A percentile compares a stretch with the other conserved stretches of the same genome.
Evolutionary conservation across 2,113 vertebrate species (phyloP).

Genomic region (Cebidichthys violaceus): DNA sequence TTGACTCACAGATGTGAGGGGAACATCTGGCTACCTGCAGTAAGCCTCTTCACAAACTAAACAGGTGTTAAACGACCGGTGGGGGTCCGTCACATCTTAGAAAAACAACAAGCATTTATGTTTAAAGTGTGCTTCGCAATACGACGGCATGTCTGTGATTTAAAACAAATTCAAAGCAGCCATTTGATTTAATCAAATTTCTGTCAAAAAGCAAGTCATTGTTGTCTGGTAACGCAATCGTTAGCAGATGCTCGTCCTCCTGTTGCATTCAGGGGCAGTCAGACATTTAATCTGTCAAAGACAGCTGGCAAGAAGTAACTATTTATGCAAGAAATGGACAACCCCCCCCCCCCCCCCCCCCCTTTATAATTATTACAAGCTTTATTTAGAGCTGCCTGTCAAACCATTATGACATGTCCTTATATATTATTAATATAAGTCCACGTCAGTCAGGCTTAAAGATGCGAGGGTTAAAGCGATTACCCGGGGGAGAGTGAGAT

Average conservation of each 20-base stretch:
- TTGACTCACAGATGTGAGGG: neutral
- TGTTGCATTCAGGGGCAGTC: neutral
- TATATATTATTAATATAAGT: too few species aligned
- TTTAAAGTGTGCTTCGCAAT: neutral
- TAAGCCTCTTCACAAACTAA: neutral
- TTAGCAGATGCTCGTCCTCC: slow-evolving; percentile 4
- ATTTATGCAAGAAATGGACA: neutral
- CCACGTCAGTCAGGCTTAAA: neutral
- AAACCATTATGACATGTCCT: neutral
- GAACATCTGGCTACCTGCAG: neutral
- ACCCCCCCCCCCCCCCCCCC: too few species aligned
- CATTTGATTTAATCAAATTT: neutral
- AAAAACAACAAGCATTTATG: neutral
- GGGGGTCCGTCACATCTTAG: neutral
- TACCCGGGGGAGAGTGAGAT: neutral
- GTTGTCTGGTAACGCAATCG: slow-evolving; percentile 7
- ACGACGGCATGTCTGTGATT: neutral
- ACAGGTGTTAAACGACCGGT: neutral
- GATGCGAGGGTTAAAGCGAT: neutral
- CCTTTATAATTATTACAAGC: neutral
- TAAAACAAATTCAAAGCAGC: neutral
- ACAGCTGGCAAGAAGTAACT: neutral
- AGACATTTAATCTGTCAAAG: neutral
- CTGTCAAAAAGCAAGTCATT: neutral
- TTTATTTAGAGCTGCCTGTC: neutral